These are phyloP conservation scores for Galerucella nymphaeae DNA, from an alignment of 2,888 invertebrate species.

Conservation along the genomic window DNA sequence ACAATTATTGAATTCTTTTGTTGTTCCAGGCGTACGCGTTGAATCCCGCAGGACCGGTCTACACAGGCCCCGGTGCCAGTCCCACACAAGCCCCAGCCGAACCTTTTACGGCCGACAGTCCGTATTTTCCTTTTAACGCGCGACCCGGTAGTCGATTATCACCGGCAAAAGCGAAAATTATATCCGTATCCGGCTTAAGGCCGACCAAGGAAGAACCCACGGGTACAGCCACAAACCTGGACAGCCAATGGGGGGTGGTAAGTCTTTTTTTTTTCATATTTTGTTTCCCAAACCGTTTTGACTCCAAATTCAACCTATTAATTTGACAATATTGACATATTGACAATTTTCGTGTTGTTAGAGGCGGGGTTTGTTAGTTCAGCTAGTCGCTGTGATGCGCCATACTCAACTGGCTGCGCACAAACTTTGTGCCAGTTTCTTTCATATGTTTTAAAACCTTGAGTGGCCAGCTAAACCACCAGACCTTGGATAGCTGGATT, in stretches of 20 bases:
- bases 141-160: constrained; percentile 64
- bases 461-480: too few relatives aligned
- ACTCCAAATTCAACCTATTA: too few relatives aligned
- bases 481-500: too few relatives aligned
- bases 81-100: constrained; percentile 68
- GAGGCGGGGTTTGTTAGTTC: too few relatives aligned
- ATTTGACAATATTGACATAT: too few relatives aligned
- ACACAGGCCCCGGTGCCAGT: constrained; percentile 63
- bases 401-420: too few relatives aligned
- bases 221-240: constrained; percentile 55
- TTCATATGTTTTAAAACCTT: too few relatives aligned
- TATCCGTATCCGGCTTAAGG: constrained; percentile 54
- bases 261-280: constrained; percentile 46
- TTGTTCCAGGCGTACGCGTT: constrained; percentile 63
- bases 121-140: constrained; percentile 75
- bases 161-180: constrained; percentile 68
- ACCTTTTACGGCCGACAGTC: constrained; percentile 71
- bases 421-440: too few relatives aligned
- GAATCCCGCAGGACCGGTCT: constrained; percentile 64
- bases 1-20: constrained; percentile 5
- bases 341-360: too few relatives aligned
- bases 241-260: constrained; percentile 64
- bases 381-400: too few relatives aligned
- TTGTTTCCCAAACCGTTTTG: too few relatives aligned
- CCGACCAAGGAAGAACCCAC: constrained; percentile 53